Evolutionary conservation across 2,888 invertebrate species (phyloP).

Genomic region (Sialis lutaria): DNA sequence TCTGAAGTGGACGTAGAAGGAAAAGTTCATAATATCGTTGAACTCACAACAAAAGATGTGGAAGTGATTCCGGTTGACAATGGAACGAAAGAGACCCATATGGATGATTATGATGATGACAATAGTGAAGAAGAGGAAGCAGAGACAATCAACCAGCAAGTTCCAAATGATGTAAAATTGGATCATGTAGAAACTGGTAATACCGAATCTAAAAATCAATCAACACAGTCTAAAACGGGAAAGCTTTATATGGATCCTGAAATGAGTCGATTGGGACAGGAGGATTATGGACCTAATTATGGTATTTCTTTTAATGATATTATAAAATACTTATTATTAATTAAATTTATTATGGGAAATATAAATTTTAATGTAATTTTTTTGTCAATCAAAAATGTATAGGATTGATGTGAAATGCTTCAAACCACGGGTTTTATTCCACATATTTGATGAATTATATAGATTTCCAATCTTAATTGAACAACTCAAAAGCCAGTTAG

Average conservation of each 20-base stretch:
- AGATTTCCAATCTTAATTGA: too few relatives aligned
- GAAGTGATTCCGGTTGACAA: not conserved
- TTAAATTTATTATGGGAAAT: too few relatives aligned
- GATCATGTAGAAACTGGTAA: not conserved
- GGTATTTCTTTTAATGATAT: too few relatives aligned
- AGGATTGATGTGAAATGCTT: too few relatives aligned
- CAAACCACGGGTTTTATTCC: too few relatives aligned
- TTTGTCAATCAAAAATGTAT: too few relatives aligned
- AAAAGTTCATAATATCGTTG: not conserved
- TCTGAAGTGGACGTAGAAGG: not conserved
- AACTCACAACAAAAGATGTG: not conserved
- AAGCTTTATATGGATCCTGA: not conserved
- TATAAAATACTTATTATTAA: too few relatives aligned
- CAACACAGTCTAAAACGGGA: not conserved
- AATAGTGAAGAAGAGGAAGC: not conserved
- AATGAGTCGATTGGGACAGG: not conserved
- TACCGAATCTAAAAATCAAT: not conserved
- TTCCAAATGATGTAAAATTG: not conserved
- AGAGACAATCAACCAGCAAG: not conserved
- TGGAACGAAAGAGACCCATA: not conserved
- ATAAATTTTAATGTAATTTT: too few relatives aligned
- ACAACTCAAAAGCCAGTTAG: too few relatives aligned
- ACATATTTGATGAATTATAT: too few relatives aligned
- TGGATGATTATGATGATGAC: not conserved
- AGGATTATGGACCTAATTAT: not conserved